These are phyloP conservation scores for Anas platyrhynchos DNA, from an alignment of 2,113 vertebrate genomes.

Conservation along the genomic window DNA sequence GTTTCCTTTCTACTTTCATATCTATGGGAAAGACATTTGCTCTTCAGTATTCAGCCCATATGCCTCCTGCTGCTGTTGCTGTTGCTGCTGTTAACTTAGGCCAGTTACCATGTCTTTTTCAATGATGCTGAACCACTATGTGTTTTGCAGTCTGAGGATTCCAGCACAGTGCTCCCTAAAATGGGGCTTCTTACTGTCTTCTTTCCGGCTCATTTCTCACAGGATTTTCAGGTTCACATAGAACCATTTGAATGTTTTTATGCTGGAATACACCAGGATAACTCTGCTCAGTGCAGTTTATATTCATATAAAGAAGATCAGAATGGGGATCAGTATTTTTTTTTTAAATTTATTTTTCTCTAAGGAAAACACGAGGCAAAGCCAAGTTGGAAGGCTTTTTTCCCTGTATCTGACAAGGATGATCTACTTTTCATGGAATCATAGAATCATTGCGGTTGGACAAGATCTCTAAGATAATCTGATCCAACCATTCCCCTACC, in stretches of 20 bases:
- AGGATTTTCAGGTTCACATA: not conserved
- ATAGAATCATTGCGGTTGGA: no score
- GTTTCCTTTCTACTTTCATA: conserved; percentile 68
- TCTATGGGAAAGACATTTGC: conserved; percentile 61
- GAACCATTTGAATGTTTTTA: not conserved
- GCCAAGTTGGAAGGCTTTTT: not conserved
- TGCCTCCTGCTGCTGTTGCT: conserved; percentile 40
- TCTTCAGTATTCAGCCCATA: conserved; percentile 20
- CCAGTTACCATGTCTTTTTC: conserved; percentile 46
- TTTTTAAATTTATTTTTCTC: not conserved
- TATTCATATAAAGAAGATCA: not conserved
- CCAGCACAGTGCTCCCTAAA: not conserved
- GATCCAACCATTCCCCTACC: no score
- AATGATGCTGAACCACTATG: conserved; percentile 28
- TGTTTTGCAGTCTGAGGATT: conserved; percentile 24
- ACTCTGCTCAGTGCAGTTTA: not conserved
- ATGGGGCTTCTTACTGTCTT: not conserved
- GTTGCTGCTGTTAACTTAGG: conserved; percentile 40
- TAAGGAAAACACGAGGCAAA: not conserved
- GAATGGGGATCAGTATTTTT: not conserved
- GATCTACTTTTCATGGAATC: not conserved
- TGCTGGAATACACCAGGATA: not conserved
- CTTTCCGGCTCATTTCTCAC: not conserved
- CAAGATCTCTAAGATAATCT: no score
- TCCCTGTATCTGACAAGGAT: not conserved